Base-by-base conservation (phyloP, 2,797 vertebrate genomes). In the Xiphorhynchus erythropygius region DNA sequence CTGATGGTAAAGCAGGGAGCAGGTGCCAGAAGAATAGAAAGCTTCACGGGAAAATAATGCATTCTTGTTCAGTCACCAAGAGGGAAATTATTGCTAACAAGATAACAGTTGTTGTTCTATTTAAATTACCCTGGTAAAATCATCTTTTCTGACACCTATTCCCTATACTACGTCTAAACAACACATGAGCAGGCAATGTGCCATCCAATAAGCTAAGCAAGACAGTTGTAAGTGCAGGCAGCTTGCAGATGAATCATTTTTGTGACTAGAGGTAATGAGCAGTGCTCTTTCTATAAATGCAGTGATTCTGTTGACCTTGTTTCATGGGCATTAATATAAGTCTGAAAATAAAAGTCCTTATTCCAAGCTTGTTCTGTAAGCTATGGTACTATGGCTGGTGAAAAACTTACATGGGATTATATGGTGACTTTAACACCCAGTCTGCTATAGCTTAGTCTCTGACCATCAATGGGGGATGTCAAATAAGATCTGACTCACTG, bases 61-160 rank as follows among this genome's bases (percentile, higher is more conserved):
- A 89, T 95, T 94, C 71, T 87, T 88, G 56, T 86, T 95, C 41
- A 95, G 74, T 59, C 82, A 93, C 70, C 64, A 56, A 93, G 88
- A 94, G 68, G 55, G 84, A 90, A 91, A 85, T 96, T 93, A 88
- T 75, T 87, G 52, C 82, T 85, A 90, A 95, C 63, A 96, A 97
- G 79, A 49, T 73, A 95, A 80, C 94, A 96, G 90, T 87, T 94
- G 92, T 89, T 87, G 76, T 93, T 96, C 87, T 97, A 85, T 92
- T 96, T 93, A 96, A 95, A 95, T 95, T 97, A 87, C 69, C 64
- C 75, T 84, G 69, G 89, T 75, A 76, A 68, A 78, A 94, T 75
- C 18, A 93, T 70, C 63, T 90, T 94, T 94, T 80, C 71, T 89
- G 62, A 93, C 84, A 96, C 75, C 50, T 93, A 87, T 95, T 96